A percentile compares a stretch with the other conserved stretches of the same genome.
phyloP scores from a whole-genome alignment of 1,140 invertebrate genomes.

The Propsilocerus akamusi region DNA sequence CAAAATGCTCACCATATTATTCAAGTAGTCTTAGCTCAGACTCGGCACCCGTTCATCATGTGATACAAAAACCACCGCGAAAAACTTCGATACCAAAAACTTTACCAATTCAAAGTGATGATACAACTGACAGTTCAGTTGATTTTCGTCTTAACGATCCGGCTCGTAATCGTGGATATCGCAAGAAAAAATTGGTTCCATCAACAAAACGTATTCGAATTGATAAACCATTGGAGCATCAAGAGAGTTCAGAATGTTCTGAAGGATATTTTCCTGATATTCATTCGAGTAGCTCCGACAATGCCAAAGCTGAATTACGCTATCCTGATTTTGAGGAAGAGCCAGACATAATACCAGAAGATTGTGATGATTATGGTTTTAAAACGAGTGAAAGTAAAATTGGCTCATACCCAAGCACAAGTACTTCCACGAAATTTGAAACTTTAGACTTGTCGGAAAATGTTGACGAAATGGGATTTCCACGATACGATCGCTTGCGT shows the following conservation, averaged over 20 bases:
- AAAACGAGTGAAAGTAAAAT: neutral
- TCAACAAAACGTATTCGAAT: slow-evolving; percentile 31
- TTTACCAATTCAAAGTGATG: slow-evolving; percentile 42
- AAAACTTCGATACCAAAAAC: slow-evolving; percentile 28
- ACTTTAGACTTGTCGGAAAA: slow-evolving; percentile 36
- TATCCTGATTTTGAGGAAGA: slow-evolving; percentile 26
- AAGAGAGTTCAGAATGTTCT: slow-evolving; percentile 37
- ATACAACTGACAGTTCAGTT: slow-evolving; percentile 45
- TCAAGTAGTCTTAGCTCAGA: slow-evolving; percentile 47
- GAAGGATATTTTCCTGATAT: slow-evolving; percentile 45
- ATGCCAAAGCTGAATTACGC: slow-evolving; percentile 26
- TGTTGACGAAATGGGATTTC: slow-evolving; percentile 40
- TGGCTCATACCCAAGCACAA: slow-evolving; percentile 16
- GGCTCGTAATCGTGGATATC: slow-evolving; percentile 35
- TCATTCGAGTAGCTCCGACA: slow-evolving; percentile 39
- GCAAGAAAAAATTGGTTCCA: slow-evolving; percentile 35
- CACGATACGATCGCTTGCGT: slow-evolving; percentile 33
- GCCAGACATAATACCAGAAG: slow-evolving; percentile 21
- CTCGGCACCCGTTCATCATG: slow-evolving; percentile 36
- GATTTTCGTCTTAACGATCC: slow-evolving; percentile 37
- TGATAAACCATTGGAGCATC: slow-evolving; percentile 27
- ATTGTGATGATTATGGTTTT: slow-evolving; percentile 16
- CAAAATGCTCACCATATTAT: slow-evolving; percentile 47
- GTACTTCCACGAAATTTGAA: slow-evolving; percentile 26
- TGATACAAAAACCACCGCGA: slow-evolving; percentile 33